Evolutionary conservation across 2,888 invertebrate species (phyloP), one percentile per base, ranked within the genome.

Genomic region (Rhagium mordax): DNA sequence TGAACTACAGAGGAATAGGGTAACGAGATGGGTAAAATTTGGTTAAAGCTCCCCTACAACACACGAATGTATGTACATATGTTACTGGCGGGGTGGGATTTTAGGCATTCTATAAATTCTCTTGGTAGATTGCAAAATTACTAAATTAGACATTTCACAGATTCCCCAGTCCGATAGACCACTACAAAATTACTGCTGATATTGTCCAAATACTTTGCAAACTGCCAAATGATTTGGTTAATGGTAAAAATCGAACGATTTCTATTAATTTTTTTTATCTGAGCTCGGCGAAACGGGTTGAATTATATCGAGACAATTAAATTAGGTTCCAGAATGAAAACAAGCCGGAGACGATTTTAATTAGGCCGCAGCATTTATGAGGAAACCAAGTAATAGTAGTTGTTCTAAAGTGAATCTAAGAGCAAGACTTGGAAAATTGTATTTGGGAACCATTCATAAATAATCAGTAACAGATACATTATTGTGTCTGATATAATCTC

Each of bases 71-170:
- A 51, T 51, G 20, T 10, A 20, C 8, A 51, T 51, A 16, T 51
- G 16, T 16, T 51, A 51, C 20, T 20, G 10, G 51, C 51, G 18
- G 8, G 18, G 51, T 10, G 51, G 18, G 51, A 51, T 18, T 51
- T 41, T 18, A 18, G 51, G 51, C 51, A 51, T 18, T 18, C 51
- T 51, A 10, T 51, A 51, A 51, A 51, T 20, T 51, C 20, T 18
- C 51, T 51, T 20, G 51, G 51, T 20, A 51, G 18, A 18, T 18
- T 51, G 51, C 51, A 51, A 51, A 51, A 51, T 51, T 51, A 51
- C 20, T 1, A 20, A 51, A 51, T 51, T 18, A 51, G 20, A 51
- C 51, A 51, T 51, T 51, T 51, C 51, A 10, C 20, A 20, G 18
- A 51, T 51, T 51, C 51, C 4, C 49, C 10, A 51, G 18, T 51